A percentile compares a stretch with the other conserved stretches of the same genome.
Evolutionary conservation across 2,888 invertebrate genomes (phyloP).

Genomic region (Eledona agricola): DNA sequence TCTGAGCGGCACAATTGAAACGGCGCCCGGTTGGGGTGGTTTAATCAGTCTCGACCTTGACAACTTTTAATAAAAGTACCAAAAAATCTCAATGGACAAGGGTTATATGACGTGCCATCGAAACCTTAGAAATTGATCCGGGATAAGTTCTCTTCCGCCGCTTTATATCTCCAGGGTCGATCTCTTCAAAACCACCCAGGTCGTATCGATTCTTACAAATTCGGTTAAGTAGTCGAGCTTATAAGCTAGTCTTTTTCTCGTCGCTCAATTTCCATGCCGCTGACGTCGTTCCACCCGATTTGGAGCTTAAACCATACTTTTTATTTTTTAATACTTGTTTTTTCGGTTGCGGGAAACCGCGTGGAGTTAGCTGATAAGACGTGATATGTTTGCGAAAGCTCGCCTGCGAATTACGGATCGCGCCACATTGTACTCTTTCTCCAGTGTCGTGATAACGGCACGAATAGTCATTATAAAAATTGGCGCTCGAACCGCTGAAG

Average conservation of each 20-base stretch:
- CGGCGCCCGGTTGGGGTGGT: no score
- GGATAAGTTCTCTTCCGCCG: constrained; percentile 19
- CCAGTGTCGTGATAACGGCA: no score
- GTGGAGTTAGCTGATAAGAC: constrained; percentile 28
- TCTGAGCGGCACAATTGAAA: no score
- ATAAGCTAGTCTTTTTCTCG: constrained; percentile 4
- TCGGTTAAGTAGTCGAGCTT: constrained; percentile 15
- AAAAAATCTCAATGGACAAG: no score
- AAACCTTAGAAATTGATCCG: constrained; percentile 28
- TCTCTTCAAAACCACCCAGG: constrained; percentile 20
- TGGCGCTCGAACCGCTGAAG: no score
- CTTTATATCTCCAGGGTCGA: constrained; percentile 22
- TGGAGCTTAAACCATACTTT: constrained; percentile 12
- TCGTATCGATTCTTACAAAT: constrained; percentile 22
- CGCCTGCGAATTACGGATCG: no score
- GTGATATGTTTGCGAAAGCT: constrained; percentile 28
- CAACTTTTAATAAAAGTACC: no score
- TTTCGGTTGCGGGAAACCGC: constrained; percentile 4
- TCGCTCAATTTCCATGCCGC: constrained; percentile 13
- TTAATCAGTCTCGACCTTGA: no score
- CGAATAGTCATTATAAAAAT: no score
- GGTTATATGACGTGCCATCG: no score
- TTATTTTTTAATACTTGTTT: constrained; percentile 6
- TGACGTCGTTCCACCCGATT: neutral
- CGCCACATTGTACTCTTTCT: no score